Percentiles rank a stretch among this genome's conserved stretches.
phyloP scores from a whole-genome alignment of 92 coral and sea anemone genomes.

The Actinernus sp. region DNA sequence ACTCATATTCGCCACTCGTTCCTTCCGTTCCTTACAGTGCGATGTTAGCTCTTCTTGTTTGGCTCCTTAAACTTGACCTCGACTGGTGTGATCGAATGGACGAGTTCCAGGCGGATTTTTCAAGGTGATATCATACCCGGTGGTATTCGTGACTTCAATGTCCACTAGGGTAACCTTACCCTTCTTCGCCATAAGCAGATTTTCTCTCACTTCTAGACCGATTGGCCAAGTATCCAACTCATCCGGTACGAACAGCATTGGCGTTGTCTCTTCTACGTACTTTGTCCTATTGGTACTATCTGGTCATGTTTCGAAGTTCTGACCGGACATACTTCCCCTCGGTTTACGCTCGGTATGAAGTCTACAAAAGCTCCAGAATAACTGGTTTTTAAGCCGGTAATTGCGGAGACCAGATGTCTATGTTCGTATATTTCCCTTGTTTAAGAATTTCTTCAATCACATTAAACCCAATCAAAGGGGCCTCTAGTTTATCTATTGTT shows the following conservation, averaged over 20 bases:
- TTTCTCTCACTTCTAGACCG: slow-evolving; percentile 27
- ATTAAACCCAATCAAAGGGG: too few species aligned
- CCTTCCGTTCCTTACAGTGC: neutral
- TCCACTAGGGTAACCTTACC: slow-evolving; percentile 33
- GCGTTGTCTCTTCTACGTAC: slow-evolving; percentile 8
- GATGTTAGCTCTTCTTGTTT: neutral
- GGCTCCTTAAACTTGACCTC: slow-evolving; percentile 14
- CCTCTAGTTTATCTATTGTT: too few species aligned
- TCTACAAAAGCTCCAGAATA: too few species aligned
- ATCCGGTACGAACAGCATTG: slow-evolving; percentile 25
- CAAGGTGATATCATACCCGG: slow-evolving; percentile 39
- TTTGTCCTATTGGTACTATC: too few species aligned
- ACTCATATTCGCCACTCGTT: neutral
- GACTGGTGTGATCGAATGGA: slow-evolving; percentile 48
- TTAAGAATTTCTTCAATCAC: too few species aligned
- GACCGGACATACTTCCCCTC: too few species aligned
- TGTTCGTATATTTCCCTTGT: too few species aligned
- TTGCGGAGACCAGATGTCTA: too few species aligned
- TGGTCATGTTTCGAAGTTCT: too few species aligned
- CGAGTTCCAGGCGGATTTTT: slow-evolving; percentile 26
- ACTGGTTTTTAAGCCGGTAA: too few species aligned
- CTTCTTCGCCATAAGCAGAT: slow-evolving; percentile 17
- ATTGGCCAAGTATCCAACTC: slow-evolving; percentile 30
- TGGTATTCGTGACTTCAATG: slow-evolving; percentile 28
- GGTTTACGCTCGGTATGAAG: too few species aligned